phyloP scores from a whole-genome alignment of 2,113 vertebrate genomes.

The Rhinopithecus roxellana region DNA sequence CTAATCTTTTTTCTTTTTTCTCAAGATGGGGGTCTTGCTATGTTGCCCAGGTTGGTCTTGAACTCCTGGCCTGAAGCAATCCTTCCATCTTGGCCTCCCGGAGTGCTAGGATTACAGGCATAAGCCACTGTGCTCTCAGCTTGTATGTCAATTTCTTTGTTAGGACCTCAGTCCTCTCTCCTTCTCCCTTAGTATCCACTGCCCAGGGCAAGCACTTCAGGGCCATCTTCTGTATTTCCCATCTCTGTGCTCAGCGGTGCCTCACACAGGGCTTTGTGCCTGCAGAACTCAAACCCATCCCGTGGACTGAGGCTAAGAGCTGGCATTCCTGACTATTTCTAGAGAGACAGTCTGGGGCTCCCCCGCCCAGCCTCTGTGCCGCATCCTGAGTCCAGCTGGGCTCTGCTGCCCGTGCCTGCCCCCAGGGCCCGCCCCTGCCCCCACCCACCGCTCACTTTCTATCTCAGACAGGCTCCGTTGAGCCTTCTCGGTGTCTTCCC shows the following conservation, averaged over 20 bases:
- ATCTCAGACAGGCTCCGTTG: conserved; percentile 96
- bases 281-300: too few relatives aligned
- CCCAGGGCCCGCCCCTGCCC: rapidly evolving
- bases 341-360: neutral
- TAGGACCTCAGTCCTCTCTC: too few relatives aligned
- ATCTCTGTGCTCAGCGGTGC: neutral
- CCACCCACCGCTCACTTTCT: conserved; percentile 87
- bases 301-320: neutral
- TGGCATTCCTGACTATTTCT: neutral
- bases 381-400: neutral
- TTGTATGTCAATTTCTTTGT: neutral
- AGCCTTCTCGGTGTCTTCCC: conserved; percentile 95
- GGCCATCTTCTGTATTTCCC: neutral
- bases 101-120: too few relatives aligned
- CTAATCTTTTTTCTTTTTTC: too few relatives aligned
- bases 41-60: too few relatives aligned
- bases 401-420: neutral
- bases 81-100: too few relatives aligned
- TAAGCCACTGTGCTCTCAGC: neutral
- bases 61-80: too few relatives aligned
- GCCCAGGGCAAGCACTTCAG: neutral
- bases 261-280: neutral
- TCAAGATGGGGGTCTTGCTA: too few relatives aligned
- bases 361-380: too few relatives aligned
- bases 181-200: neutral